Conservation (phyloP, 2,888 invertebrate species). For the Chalcosyrphus nemorum region DNA sequence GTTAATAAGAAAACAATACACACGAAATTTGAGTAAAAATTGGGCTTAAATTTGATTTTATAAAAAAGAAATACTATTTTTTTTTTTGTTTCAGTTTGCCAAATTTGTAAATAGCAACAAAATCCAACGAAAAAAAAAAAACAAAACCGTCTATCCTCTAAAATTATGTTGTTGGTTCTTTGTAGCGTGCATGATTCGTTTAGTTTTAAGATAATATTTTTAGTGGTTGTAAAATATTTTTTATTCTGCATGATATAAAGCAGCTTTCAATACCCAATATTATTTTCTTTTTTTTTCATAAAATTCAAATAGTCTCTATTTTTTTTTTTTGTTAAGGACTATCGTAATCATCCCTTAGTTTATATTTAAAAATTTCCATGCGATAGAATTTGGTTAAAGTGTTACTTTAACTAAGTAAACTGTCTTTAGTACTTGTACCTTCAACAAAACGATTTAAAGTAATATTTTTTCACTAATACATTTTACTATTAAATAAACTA, state of each 20-base stretch:
- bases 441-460: too few relatives aligned
- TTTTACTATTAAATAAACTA: too few relatives aligned
- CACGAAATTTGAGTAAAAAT: constrained; percentile 68
- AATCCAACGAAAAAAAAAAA: too few relatives aligned
- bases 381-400: too few relatives aligned
- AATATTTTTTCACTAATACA: too few relatives aligned
- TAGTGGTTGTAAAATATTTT: constrained; percentile 9
- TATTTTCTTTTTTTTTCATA: neutral
- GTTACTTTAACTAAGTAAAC: too few relatives aligned
- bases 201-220: constrained; percentile 17
- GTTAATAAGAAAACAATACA: constrained; percentile 49
- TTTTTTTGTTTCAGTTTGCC: constrained; percentile 38
- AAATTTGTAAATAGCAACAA: constrained; percentile 53
- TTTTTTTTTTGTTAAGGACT: neutral
- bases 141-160: constrained; percentile 35
- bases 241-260: constrained; percentile 32
- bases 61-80: constrained; percentile 33
- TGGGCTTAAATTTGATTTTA: constrained; percentile 73
- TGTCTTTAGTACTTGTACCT: too few relatives aligned
- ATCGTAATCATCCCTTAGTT: neutral
- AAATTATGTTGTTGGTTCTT: constrained; percentile 5
- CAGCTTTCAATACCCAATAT: constrained; percentile 18
- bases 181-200: constrained; percentile 34
- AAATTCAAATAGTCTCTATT: neutral
- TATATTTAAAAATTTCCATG: too few relatives aligned